phyloP scores from a whole-genome alignment of 2,888 invertebrate species.

The Hetaerina titia region DNA sequence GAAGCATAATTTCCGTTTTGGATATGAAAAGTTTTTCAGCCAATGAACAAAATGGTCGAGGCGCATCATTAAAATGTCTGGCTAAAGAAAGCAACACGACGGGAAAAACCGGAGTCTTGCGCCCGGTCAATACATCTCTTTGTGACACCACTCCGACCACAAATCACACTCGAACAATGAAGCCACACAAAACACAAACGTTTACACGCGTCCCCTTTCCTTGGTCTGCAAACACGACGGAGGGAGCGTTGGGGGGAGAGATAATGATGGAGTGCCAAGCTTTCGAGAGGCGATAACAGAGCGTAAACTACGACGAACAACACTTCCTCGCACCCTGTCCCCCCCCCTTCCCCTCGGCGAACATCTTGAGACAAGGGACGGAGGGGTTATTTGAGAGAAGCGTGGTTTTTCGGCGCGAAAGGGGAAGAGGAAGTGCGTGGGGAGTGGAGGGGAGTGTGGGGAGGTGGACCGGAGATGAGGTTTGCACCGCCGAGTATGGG shows the following conservation, averaged over 20 bases:
- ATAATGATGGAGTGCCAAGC: slow-evolving; percentile 40
- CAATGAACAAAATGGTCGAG: no score
- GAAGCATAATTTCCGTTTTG: no score
- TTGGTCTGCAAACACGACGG: slow-evolving; percentile 40
- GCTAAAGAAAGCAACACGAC: background rate
- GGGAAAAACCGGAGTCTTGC: background rate
- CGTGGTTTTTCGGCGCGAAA: background rate
- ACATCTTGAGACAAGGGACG: background rate
- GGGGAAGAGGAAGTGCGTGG: background rate
- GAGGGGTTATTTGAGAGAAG: background rate
- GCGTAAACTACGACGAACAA: slow-evolving; percentile 49
- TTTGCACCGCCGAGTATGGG: background rate
- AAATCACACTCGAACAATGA: slow-evolving; percentile 22
- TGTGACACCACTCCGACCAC: background rate
- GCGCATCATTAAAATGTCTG: no score
- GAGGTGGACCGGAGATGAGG: background rate
- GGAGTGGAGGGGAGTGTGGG: background rate
- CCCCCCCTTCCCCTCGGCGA: background rate
- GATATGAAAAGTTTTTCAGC: no score
- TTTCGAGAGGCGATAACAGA: slow-evolving; percentile 49
- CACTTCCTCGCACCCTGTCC: slow-evolving; percentile 26
- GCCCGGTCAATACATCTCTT: background rate
- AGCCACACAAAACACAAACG: slow-evolving; percentile 15
- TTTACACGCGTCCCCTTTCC: background rate
- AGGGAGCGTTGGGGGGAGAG: background rate